Evolutionary conservation across 2,797 vertebrate species (phyloP).

Genomic region (Galago senegalensis): DNA sequence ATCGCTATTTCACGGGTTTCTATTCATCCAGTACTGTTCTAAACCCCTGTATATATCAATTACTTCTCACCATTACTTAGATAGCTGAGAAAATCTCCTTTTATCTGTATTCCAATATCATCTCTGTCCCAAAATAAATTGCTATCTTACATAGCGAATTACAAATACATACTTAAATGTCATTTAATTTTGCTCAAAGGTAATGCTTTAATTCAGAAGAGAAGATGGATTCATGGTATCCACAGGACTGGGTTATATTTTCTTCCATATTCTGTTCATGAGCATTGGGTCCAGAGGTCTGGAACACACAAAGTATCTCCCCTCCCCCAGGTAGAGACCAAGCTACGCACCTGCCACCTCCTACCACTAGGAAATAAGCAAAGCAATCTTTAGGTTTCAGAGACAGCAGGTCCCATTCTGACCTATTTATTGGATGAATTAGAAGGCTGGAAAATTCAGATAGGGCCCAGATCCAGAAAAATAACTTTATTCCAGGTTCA

Average conservation of each 20-base stretch:
- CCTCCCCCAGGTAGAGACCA: neutral
- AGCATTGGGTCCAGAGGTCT: too few species aligned
- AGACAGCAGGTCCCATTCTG: neutral
- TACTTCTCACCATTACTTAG: neutral
- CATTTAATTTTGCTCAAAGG: neutral
- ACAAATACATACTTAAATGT: neutral
- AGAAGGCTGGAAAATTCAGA: neutral
- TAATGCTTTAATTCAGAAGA: neutral
- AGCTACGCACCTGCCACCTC: neutral
- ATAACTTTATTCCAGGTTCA: neutral
- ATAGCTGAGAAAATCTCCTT: neutral
- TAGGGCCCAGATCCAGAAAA: neutral
- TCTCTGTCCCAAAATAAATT: neutral
- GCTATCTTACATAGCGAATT: neutral
- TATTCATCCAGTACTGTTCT: neutral
- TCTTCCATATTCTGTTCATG: neutral
- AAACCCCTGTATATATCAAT: neutral
- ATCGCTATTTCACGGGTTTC: neutral
- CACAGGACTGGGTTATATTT: neutral
- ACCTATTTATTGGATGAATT: neutral
- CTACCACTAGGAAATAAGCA: neutral
- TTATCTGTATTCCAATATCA: neutral
- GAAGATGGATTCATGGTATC: neutral
- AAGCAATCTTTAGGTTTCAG: neutral
- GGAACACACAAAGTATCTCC: too few species aligned